Percentiles rank a stretch among this genome's conserved stretches.
phyloP scores from a whole-genome alignment of 23 tunicate species.

The Diplosoma virens region DNA sequence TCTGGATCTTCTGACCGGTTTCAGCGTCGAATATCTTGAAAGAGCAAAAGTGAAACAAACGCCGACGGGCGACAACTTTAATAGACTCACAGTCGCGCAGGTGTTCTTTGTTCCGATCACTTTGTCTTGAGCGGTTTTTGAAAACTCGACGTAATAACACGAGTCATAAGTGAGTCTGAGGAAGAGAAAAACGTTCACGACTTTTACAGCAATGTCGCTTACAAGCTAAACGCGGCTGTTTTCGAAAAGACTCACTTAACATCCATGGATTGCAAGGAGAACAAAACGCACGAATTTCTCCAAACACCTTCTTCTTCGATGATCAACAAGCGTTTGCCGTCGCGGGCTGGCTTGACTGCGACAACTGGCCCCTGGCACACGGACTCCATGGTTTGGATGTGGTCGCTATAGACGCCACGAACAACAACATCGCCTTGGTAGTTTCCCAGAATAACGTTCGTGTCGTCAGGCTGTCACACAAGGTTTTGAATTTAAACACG shows the following conservation, averaged over 20 bases:
- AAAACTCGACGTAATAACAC: conserved; percentile 54
- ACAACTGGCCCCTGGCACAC: conserved; percentile 26
- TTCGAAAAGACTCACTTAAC: conserved; percentile 22
- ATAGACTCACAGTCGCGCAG: conserved; percentile 33
- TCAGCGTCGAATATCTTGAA: conserved; percentile 55
- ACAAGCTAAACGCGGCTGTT: background rate
- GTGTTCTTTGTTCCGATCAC: conserved; percentile 57
- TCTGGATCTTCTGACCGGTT: conserved; percentile 42
- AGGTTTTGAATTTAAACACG: too few species aligned
- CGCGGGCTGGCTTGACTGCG: conserved; percentile 36
- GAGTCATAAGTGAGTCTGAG: conserved; percentile 35
- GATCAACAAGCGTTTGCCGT: conserved; percentile 36
- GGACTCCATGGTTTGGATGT: conserved; percentile 44
- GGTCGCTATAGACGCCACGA: conserved; percentile 28
- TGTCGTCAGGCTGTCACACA: conserved; percentile 47
- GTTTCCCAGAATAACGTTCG: conserved; percentile 44
- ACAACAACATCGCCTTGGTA: conserved; percentile 56
- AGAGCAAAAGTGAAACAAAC: background rate
- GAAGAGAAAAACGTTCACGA: background rate
- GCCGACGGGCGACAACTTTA: background rate
- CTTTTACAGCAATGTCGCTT: background rate
- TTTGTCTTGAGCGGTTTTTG: conserved; percentile 56
- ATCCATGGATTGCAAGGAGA: conserved; percentile 23
- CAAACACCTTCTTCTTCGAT: conserved; percentile 48
- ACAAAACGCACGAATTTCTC: conserved; percentile 35